Percentiles rank a stretch among this genome's conserved stretches.
These are phyloP conservation scores for Hippocampus mohnikei DNA, from an alignment of 2,113 vertebrate species.

Conservation along the genomic window DNA sequence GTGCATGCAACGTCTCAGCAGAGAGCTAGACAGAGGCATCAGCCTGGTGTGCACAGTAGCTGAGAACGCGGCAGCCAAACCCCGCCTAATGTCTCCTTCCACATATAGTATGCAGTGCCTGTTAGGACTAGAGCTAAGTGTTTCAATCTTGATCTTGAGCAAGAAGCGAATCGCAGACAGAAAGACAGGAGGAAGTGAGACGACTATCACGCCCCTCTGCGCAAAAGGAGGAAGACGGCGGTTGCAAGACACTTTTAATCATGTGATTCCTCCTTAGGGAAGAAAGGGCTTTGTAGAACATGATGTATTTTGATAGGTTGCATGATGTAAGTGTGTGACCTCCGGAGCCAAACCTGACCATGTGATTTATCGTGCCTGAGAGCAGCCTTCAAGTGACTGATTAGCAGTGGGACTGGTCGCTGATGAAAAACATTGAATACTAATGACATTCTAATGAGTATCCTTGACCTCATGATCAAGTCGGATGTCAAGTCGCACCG, in stretches of 20 bases:
- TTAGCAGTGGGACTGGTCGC: not conserved
- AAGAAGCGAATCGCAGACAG: constrained; percentile 10
- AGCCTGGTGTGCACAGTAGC: constrained; percentile 32
- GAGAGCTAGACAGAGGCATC: not conserved
- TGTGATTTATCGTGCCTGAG: not conserved
- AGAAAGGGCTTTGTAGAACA: constrained; percentile 1
- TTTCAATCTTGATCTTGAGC: not conserved
- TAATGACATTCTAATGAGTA: not conserved
- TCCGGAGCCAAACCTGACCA: not conserved
- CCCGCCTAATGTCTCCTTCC: not conserved
- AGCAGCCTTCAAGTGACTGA: not conserved
- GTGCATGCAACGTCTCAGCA: constrained; percentile 47
- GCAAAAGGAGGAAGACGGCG: constrained; percentile 1
- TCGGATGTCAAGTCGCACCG: too few species aligned
- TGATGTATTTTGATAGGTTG: not conserved
- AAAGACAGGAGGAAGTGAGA: constrained; percentile 46
- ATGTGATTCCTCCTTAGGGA: constrained; percentile 5
- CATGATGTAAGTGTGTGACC: not conserved
- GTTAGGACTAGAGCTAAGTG: not conserved
- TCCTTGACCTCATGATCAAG: too few species aligned
- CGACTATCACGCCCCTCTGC: constrained; percentile 12
- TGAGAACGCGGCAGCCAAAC: constrained; percentile 23
- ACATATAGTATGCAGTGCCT: not conserved
- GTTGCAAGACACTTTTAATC: constrained; percentile 7
- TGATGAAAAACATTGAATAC: too few species aligned